A percentile compares a stretch with the other conserved stretches of the same genome.
These are phyloP conservation scores for Dendroctonus valens DNA, from an alignment of 1,140 invertebrate genomes.

Conservation along the genomic window DNA sequence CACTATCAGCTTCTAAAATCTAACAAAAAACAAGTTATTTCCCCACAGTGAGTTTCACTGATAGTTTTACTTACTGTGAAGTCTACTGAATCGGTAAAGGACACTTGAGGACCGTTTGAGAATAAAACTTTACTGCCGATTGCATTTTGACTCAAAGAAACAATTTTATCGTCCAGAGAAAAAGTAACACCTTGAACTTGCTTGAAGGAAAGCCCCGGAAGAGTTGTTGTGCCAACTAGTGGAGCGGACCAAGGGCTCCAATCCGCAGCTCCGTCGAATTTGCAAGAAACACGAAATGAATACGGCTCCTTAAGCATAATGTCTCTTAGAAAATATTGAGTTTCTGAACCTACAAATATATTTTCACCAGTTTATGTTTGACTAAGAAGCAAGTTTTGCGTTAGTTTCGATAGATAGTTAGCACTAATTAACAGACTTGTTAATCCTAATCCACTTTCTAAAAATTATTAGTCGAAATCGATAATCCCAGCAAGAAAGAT, in stretches of 20 bases:
- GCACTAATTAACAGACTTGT: no score
- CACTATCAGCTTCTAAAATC: constrained; percentile 43
- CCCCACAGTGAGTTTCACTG: no score
- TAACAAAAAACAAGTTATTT: constrained; percentile 27
- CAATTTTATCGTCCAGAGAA: constrained; percentile 40
- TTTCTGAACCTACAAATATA: constrained; percentile 37
- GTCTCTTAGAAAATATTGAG: constrained; percentile 40
- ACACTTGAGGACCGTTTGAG: constrained; percentile 39
- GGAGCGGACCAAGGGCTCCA: constrained; percentile 45
- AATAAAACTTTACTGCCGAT: constrained; percentile 28
- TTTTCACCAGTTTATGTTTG: not conserved
- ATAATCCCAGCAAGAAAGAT: no score
- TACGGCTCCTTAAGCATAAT: constrained; percentile 38
- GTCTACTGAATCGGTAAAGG: constrained; percentile 40
- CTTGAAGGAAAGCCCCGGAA: constrained; percentile 41
- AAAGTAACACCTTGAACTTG: constrained; percentile 31
- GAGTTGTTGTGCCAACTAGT: constrained; percentile 35
- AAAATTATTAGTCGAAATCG: no score
- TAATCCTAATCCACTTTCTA: no score
- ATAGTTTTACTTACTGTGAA: constrained; percentile 38
- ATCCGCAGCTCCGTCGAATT: constrained; percentile 40
- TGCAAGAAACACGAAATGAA: constrained; percentile 44
- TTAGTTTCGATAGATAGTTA: no score
- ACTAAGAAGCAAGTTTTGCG: not conserved
- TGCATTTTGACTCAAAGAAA: constrained; percentile 11